Conservation (phyloP, 2,113 vertebrate species). For the Epinephelus lanceolatus region DNA sequence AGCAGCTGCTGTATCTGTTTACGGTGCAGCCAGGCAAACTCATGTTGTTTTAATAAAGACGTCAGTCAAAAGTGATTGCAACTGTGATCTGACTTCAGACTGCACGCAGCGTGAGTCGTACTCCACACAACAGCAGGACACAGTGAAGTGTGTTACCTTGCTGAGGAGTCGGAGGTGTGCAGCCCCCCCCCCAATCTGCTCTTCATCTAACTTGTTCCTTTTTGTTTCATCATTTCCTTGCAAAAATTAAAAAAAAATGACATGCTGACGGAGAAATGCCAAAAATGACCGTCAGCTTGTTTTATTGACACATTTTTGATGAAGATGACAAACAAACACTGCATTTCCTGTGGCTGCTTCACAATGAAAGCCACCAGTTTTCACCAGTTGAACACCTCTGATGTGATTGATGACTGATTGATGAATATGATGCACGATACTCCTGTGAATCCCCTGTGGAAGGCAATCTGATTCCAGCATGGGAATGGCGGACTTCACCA, state of each 20-base stretch:
- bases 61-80: neutral
- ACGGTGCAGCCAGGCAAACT: neutral
- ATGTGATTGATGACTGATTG: too few species aligned
- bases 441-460: too few species aligned
- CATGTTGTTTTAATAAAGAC: neutral
- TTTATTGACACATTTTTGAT: neutral
- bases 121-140: neutral
- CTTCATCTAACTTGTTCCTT: neutral
- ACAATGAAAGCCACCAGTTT: too few species aligned
- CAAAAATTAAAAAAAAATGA: neutral
- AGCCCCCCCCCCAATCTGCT: neutral
- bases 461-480: too few species aligned
- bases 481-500: too few species aligned
- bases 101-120: neutral
- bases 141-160: neutral
- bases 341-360: neutral
- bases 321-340: neutral
- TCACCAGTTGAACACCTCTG: too few species aligned
- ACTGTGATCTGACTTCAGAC: neutral
- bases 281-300: neutral
- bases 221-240: neutral
- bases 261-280: neutral
- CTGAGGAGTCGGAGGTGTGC: neutral
- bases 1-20: neutral
- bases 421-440: too few species aligned